Base-by-base conservation (phyloP, 1,140 invertebrate genomes). In the Mylabris phalerata region DNA sequence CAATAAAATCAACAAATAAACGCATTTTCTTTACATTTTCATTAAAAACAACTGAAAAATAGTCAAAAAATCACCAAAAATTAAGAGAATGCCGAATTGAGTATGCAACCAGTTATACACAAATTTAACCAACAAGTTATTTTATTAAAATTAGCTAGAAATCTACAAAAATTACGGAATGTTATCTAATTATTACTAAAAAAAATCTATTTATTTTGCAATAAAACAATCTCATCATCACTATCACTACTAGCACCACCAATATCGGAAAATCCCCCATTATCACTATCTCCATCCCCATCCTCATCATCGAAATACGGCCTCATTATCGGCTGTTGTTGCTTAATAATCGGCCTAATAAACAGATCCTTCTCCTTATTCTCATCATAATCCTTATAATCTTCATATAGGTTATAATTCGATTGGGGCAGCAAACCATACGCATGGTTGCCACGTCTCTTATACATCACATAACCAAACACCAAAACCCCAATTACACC, bases 311-410 rank as follows among this genome's bases (percentile, higher is more conserved):
- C 71, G 47, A 69, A 73, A 55, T 73, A 73, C 1, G 71, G 70
- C 45, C 70, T 62, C 9, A 61, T 64, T n/a, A 73, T 55, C n/a
- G 67, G 66, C 56, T 70, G 67, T 50, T 65, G 64, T 64, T 46
- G 27, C 54, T 44, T 43, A 59, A 63, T 75, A 10, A 78, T 65
- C n/a, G 82, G 80, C 42, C 80, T 77, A 50, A 77, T 77, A 61
- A 85, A 85, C 55, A 84, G 73, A 67, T 84, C 82, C 7, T 80
- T 77, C 73, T 84, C 83, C 50, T 83, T 80, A 44, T 80, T 78
- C 51, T 84, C 79, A 50, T 79, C 77, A 39, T 78, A 79, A 56
- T 70, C 47, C 57, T 74, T 73, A 50, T 73, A 70, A 24, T 62
- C 73, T 40, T 70, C 67, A 44, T 60, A 64, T 27, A 65, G 19